A percentile compares a stretch with the other conserved stretches of the same genome.
Conservation (phyloP, 1,140 invertebrate species). For the Aphidius ervi region DNA sequence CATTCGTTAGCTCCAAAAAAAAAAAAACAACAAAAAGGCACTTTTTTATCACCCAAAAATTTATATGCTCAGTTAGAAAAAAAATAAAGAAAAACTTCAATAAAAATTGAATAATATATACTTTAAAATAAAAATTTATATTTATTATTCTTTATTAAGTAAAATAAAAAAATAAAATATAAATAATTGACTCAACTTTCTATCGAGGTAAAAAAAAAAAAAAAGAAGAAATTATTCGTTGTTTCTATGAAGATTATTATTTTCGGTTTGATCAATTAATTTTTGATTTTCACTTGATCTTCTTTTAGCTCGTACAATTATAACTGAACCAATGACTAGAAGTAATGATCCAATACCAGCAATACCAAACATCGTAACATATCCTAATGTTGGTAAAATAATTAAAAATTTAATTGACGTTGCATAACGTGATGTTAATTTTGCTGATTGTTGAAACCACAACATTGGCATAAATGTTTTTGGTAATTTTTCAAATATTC, state of each 20-base stretch:
- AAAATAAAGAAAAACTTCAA: too few relatives aligned
- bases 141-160: neutral
- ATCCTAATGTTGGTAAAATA: conserved; percentile 51
- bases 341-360: conserved; percentile 53
- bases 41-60: too few relatives aligned
- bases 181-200: neutral
- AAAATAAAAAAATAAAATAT: conserved; percentile 9
- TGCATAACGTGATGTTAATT: conserved; percentile 58
- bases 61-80: too few relatives aligned
- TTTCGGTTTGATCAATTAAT: conserved; percentile 31
- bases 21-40: too few relatives aligned
- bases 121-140: too few relatives aligned
- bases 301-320: conserved; percentile 34
- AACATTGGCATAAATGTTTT: conserved; percentile 64
- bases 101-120: too few relatives aligned
- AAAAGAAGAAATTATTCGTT: conserved; percentile 18
- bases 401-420: conserved; percentile 55
- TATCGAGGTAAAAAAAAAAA: too few relatives aligned
- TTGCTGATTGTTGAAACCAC: conserved; percentile 69
- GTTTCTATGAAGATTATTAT: conserved; percentile 10
- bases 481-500: conserved; percentile 55
- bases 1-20: too few relatives aligned
- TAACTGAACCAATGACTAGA: conserved; percentile 42
- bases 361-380: conserved; percentile 53
- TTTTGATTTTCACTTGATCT: conserved; percentile 35